Conservation (phyloP, 2,797 vertebrate genomes). For the Halcyon leucocephala region DNA sequence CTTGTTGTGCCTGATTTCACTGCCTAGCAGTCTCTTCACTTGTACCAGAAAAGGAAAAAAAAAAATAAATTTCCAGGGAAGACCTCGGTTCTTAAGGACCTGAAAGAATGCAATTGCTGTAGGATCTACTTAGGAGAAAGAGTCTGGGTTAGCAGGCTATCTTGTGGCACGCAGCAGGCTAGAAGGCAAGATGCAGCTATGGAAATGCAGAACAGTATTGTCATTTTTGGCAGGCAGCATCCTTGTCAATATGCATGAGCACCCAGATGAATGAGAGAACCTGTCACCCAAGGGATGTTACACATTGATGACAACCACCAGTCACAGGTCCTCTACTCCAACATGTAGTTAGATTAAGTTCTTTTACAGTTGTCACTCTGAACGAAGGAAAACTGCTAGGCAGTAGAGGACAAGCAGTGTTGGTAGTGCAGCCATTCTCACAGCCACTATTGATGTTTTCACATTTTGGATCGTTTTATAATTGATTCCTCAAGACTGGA, state of each 20-base stretch:
- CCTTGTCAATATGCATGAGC: conserved; percentile 48
- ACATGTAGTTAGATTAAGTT: conserved; percentile 7
- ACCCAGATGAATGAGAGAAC: background rate
- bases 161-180: background rate
- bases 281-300: conserved; percentile 41
- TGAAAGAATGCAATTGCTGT: background rate
- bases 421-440: background rate
- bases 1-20: background rate
- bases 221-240: conserved; percentile 33
- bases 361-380: background rate
- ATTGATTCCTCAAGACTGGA: background rate
- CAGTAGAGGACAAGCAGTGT: background rate
- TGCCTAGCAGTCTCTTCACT: background rate
- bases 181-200: background rate
- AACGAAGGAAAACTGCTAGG: background rate
- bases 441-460: background rate
- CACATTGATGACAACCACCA: conserved; percentile 18
- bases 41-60: background rate
- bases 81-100: background rate
- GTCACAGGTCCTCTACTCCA: conserved; percentile 26
- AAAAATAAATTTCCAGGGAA: background rate
- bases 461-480: background rate
- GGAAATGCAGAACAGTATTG: background rate
- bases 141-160: background rate
- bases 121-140: background rate